Conservation (phyloP, 1,140 invertebrate genomes). For the Coenobita brevimanus region DNA sequence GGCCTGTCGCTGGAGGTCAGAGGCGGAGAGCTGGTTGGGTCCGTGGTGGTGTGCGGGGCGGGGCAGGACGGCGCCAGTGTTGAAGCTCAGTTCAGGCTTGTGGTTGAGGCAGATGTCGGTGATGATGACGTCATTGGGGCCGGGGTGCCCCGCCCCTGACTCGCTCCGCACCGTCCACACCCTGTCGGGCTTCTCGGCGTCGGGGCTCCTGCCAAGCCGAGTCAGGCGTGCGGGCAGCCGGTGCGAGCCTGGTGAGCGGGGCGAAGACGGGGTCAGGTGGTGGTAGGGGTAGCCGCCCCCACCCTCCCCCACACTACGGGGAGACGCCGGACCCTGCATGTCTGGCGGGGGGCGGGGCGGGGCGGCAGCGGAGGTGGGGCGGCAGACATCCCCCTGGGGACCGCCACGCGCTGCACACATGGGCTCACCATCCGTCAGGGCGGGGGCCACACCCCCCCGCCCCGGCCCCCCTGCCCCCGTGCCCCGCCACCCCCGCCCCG, state of each 20-base stretch:
- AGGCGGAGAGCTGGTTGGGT: conserved; percentile 17
- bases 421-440: conserved; percentile 53
- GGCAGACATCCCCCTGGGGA: conserved; percentile 46
- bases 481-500: conserved; percentile 16
- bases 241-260: conserved; percentile 21
- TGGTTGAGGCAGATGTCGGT: conserved; percentile 55
- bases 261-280: conserved; percentile 33
- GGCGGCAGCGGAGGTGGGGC: conserved; percentile 35
- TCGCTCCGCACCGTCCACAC: conserved; percentile 48
- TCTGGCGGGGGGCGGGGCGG: conserved; percentile 16
- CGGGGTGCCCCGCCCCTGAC: conserved; percentile 18
- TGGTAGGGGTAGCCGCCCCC: not conserved
- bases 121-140: conserved; percentile 36
- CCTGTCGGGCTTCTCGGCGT: conserved; percentile 40
- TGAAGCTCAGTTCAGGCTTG: conserved; percentile 42
- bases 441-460: conserved; percentile 38
- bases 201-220: conserved; percentile 33
- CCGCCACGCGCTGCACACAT: conserved; percentile 50
- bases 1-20: conserved; percentile 21
- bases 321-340: conserved; percentile 4
- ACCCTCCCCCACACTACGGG: not conserved
- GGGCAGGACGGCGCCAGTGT: conserved; percentile 24
- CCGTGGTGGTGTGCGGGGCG: not conserved
- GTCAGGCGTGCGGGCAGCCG: conserved; percentile 34
- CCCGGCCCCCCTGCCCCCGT: conserved; percentile 37